Percentiles rank a stretch among this genome's conserved stretches.
Conservation (phyloP, 2,797 vertebrate species). For the Syngnathus rostellatus region DNA sequence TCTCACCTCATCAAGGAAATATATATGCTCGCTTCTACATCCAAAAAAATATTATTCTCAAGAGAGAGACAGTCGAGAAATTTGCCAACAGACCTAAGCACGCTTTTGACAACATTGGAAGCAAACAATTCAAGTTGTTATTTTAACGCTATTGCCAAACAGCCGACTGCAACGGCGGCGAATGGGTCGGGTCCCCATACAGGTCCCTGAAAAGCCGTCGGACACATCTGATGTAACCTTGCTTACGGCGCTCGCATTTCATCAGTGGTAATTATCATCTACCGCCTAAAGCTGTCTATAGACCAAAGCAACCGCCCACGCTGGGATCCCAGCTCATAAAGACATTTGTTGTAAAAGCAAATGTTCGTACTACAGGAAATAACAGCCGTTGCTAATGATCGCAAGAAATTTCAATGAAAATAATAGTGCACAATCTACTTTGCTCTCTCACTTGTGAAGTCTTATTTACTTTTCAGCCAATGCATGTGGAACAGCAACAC, state of each 20-base stretch:
- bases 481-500: not conserved
- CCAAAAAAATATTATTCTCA: not conserved
- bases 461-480: not conserved
- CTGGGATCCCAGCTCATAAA: not conserved
- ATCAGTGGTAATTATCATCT: slow-evolving; percentile 1
- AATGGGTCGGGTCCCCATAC: not conserved
- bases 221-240: slow-evolving; percentile 4
- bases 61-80: no score
- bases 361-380: not conserved
- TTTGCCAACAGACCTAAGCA: not conserved
- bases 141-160: not conserved
- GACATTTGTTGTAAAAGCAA: not conserved
- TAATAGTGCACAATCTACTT: not conserved
- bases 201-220: not conserved
- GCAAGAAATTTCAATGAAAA: not conserved
- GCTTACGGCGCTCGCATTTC: slow-evolving; percentile 1
- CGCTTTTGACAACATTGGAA: not conserved
- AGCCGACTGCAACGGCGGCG: not conserved
- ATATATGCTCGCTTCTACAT: not conserved
- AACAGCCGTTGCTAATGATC: not conserved
- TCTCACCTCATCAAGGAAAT: not conserved
- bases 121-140: not conserved
- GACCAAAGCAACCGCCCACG: not conserved
- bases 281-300: not conserved
- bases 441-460: not conserved